Percentiles rank a stretch among this genome's conserved stretches.
phyloP scores from a whole-genome alignment of 2,888 invertebrate species.

The Heteromyza rotundicornis region DNA sequence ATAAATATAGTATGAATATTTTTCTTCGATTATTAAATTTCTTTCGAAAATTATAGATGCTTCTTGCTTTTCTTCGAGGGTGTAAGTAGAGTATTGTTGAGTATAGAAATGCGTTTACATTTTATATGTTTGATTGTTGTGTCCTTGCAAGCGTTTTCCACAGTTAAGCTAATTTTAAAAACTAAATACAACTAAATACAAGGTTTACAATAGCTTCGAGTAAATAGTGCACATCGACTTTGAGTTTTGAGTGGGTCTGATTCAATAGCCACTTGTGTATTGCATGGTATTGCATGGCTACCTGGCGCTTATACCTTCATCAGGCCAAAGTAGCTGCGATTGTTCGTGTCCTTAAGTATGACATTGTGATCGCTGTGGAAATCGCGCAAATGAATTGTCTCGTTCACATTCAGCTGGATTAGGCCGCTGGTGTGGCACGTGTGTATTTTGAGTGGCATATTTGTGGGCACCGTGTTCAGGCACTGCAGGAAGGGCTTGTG shows the following conservation, averaged over 20 bases:
- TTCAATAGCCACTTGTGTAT: neutral
- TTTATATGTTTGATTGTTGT: no score
- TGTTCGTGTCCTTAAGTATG: slow-evolving; percentile 68
- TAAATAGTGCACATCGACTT: neutral
- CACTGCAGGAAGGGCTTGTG: slow-evolving; percentile 74
- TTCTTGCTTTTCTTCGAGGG: no score
- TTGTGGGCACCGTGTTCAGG: slow-evolving; percentile 71
- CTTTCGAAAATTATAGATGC: neutral
- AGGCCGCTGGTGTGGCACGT: slow-evolving; percentile 78
- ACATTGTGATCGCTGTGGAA: slow-evolving; percentile 62
- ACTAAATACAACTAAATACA: neutral
- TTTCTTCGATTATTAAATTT: neutral
- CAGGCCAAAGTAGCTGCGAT: slow-evolving; percentile 85
- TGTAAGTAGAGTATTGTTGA: no score
- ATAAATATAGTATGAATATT: slow-evolving; percentile 1
- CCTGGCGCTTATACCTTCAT: slow-evolving; percentile 64
- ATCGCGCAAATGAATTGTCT: slow-evolving; percentile 73
- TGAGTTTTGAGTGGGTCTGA: no score
- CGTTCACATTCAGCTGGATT: slow-evolving; percentile 69
- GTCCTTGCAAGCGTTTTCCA: no score
- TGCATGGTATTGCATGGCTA: neutral
- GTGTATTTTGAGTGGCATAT: slow-evolving; percentile 68
- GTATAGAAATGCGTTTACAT: neutral
- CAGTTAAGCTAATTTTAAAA: neutral
- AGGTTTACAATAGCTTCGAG: no score